Percentiles rank a stretch among this genome's conserved stretches.
Evolutionary conservation across 1,140 invertebrate species (phyloP).

Genomic region (Drosophila sproati): DNA sequence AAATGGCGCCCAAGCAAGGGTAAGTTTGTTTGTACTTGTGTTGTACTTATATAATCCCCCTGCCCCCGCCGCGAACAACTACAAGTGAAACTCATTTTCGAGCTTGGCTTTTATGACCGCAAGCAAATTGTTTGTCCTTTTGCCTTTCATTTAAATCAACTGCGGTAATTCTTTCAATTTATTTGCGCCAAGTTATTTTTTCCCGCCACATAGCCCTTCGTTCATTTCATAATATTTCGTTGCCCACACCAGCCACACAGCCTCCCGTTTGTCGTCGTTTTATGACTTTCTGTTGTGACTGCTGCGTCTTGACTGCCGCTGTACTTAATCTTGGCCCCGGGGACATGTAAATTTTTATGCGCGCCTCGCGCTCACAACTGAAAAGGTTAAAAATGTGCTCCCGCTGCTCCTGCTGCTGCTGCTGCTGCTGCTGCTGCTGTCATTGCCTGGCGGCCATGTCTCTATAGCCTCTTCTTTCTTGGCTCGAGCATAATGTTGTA

Average conservation of each 20-base stretch:
- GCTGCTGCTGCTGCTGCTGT: constrained; percentile 18
- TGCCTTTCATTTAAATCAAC: constrained; percentile 80
- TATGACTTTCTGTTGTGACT: constrained; percentile 45
- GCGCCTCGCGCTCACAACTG: constrained; percentile 39
- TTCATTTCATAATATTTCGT: constrained; percentile 14
- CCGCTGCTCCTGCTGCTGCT: constrained; percentile 15
- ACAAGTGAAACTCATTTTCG: constrained; percentile 66
- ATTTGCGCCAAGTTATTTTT: constrained; percentile 63
- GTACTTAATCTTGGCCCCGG: constrained; percentile 83
- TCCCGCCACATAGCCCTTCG: not conserved
- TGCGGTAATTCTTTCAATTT: constrained; percentile 83
- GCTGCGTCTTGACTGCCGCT: constrained; percentile 51
- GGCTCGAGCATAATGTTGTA: constrained; percentile 43
- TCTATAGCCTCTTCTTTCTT: constrained; percentile 77
- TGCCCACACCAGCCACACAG: not conserved
- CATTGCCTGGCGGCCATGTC: constrained; percentile 69
- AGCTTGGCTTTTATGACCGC: constrained; percentile 78
- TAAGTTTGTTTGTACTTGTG: constrained; percentile 57
- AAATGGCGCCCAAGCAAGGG: constrained; percentile 81
- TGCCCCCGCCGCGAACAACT: not conserved
- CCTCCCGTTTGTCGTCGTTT: constrained; percentile 17
- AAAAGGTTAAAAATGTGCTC: constrained; percentile 46
- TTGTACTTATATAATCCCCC: not conserved
- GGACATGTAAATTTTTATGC: constrained; percentile 84
- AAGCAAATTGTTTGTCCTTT: constrained; percentile 82